Conservation (phyloP, 2,113 vertebrate species). For the Cynoglossus semilaevis region DNA sequence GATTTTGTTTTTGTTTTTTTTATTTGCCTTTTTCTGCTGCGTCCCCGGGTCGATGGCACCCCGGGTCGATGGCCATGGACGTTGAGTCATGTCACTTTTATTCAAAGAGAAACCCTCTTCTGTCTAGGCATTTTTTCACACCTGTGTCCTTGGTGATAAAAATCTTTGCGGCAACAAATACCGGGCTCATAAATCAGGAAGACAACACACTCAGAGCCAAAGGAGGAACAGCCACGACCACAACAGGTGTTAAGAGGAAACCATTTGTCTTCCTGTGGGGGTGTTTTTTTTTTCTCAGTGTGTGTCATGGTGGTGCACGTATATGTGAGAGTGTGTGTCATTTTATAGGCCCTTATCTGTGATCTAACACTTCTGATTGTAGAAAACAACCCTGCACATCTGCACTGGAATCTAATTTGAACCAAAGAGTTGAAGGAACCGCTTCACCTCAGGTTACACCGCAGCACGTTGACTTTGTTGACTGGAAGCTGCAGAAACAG, state of each 20-base stretch:
- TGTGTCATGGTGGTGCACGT: background rate
- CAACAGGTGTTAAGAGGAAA: slow-evolving; percentile 71
- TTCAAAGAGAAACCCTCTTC: slow-evolving; percentile 44
- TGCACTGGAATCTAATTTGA: background rate
- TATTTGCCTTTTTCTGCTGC: too few species aligned
- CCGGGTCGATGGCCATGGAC: background rate
- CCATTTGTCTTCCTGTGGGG: slow-evolving; percentile 64
- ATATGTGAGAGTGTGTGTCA: slow-evolving; percentile 22
- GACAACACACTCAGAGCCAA: slow-evolving; percentile 39
- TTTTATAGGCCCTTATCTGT: slow-evolving; percentile 14
- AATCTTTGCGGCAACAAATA: slow-evolving; percentile 70
- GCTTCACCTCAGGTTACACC: too few species aligned
- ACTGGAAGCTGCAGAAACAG: slow-evolving; percentile 9
- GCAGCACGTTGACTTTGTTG: background rate
- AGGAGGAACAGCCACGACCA: slow-evolving; percentile 60
- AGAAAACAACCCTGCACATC: background rate
- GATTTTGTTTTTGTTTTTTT: background rate
- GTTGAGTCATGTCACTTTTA: slow-evolving; percentile 33
- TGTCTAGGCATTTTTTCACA: slow-evolving; percentile 38
- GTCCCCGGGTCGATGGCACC: background rate
- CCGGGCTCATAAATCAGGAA: slow-evolving; percentile 60
- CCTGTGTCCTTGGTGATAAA: slow-evolving; percentile 65
- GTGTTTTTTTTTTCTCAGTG: slow-evolving; percentile 15
- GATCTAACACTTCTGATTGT: slow-evolving; percentile 9
- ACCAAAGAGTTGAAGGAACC: background rate